Conservation (phyloP, 2,113 vertebrate species). For the Alosa alosa region DNA sequence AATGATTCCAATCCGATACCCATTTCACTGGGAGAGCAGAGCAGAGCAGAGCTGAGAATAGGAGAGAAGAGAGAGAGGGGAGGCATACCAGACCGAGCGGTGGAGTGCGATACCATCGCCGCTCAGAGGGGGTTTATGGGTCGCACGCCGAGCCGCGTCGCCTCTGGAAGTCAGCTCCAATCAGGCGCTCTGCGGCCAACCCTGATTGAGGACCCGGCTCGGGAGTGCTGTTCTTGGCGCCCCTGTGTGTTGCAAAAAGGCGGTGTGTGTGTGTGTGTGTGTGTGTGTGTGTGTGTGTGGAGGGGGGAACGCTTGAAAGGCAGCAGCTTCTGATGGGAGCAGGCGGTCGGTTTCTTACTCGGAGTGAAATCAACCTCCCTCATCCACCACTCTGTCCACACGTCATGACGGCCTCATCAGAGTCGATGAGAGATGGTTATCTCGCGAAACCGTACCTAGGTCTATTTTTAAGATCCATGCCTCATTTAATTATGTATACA, state of each 20-base stretch:
- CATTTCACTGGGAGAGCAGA: slow-evolving; percentile 24
- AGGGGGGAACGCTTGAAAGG: not conserved
- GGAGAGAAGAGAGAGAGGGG: slow-evolving; percentile 37
- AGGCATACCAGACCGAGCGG: slow-evolving; percentile 56
- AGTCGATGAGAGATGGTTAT: not conserved
- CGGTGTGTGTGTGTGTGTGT: too few species aligned
- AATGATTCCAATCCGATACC: slow-evolving; percentile 38
- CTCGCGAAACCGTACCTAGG: not conserved
- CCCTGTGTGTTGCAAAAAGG: not conserved
- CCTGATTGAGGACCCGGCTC: not conserved
- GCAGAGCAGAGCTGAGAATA: too few species aligned
- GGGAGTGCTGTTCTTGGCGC: not conserved
- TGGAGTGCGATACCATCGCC: slow-evolving; percentile 56
- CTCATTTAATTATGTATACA: slow-evolving; percentile 11
- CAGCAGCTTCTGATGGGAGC: not conserved
- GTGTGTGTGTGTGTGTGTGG: too few species aligned
- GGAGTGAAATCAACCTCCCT: not conserved
- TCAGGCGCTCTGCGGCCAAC: not conserved
- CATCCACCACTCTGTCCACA: not conserved
- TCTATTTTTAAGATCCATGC: not conserved
- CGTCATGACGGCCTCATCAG: not conserved
- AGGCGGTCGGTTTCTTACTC: not conserved
- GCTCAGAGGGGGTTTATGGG: too few species aligned
- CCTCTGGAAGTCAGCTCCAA: not conserved
- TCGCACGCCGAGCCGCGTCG: not conserved